phyloP scores from a whole-genome alignment of 2,113 vertebrate genomes.

The Toxotes chatareus region DNA sequence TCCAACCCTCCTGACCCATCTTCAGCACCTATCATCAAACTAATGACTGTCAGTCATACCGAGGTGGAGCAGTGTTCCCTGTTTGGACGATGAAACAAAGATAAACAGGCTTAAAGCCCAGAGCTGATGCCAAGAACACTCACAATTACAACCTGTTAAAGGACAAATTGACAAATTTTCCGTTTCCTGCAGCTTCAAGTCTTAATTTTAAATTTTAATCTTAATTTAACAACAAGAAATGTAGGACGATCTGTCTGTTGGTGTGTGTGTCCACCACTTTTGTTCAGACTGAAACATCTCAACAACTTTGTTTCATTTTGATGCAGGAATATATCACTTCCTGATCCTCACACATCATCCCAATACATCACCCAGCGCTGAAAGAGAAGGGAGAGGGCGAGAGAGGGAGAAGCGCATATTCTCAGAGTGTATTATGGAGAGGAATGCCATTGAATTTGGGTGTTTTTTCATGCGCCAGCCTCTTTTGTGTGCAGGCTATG shows the following conservation, averaged over 20 bases:
- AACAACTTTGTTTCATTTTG: conserved; percentile 21
- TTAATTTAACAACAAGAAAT: background rate
- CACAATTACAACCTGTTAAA: background rate
- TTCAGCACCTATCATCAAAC: too few relatives aligned
- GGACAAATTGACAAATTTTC: background rate
- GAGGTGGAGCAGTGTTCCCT: too few relatives aligned
- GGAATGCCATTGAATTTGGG: conserved; percentile 86
- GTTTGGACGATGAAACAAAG: too few relatives aligned
- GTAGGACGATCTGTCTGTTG: background rate
- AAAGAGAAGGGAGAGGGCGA: conserved; percentile 32
- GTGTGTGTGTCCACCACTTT: background rate
- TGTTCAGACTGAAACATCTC: background rate
- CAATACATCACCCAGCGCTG: conserved; percentile 49
- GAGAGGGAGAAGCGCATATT: conserved; percentile 69
- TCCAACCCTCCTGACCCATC: too few relatives aligned
- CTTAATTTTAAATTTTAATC: background rate
- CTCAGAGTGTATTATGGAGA: conserved; percentile 76
- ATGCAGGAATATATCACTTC: conserved; percentile 49
- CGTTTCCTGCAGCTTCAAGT: background rate
- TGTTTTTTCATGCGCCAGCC: conserved; percentile 76
- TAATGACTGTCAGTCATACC: too few relatives aligned
- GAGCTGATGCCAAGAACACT: too few relatives aligned
- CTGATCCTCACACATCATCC: conserved; percentile 58
- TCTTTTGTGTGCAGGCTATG: conserved; percentile 82
- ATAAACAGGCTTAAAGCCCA: too few relatives aligned